Evolutionary conservation across 2,888 invertebrate species (phyloP).

Genomic region (Platycnemis pennipes): DNA sequence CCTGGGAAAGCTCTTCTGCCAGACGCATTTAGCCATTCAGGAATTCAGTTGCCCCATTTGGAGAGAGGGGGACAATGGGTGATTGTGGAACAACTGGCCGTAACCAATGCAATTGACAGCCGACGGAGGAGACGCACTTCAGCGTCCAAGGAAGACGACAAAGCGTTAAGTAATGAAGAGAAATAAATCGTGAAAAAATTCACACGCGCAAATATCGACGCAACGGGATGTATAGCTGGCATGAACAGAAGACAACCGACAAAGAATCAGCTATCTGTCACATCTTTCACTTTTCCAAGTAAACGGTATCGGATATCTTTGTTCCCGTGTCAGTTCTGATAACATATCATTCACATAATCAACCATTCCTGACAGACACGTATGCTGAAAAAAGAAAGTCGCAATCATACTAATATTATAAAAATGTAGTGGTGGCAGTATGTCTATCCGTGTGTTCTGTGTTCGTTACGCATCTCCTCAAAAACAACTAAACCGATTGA

Average conservation of each 20-base stretch:
- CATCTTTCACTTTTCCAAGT: background rate
- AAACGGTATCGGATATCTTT: background rate
- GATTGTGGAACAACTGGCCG: background rate
- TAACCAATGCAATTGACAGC: background rate
- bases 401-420: no score
- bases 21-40: constrained; percentile 28
- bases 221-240: background rate
- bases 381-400: no score
- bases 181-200: background rate
- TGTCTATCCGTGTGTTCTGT: no score
- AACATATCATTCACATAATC: no score
- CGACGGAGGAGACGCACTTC: background rate
- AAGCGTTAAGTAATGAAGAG: background rate
- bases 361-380: no score
- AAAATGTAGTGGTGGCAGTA: no score
- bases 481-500: no score
- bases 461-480: no score
- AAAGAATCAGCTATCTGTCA: background rate
- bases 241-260: no score
- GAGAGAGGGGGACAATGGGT: background rate
- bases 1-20: constrained; percentile 19
- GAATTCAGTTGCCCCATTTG: background rate
- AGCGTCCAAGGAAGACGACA: background rate
- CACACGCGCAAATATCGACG: background rate
- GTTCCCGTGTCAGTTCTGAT: background rate